Percentiles rank a stretch among this genome's conserved stretches.
Evolutionary conservation across 2,888 invertebrate genomes (phyloP).

Genomic region (Thymelicus lineola): DNA sequence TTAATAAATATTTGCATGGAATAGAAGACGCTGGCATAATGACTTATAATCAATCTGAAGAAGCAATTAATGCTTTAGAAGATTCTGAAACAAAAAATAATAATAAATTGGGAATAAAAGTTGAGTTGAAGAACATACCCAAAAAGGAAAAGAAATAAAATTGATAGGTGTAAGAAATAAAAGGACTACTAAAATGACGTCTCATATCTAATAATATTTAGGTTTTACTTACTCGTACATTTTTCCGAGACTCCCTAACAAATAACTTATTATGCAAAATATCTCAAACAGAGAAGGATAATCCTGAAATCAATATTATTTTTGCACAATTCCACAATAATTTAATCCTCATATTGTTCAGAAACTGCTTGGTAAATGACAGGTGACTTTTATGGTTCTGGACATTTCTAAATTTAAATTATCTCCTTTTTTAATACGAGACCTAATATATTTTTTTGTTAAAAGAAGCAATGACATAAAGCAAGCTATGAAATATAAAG

Average conservation of each 20-base stretch:
- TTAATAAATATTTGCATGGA: not conserved
- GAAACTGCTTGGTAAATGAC: slow-evolving; percentile 21
- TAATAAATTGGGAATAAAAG: slow-evolving; percentile 10
- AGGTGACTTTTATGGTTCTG: slow-evolving; percentile 38
- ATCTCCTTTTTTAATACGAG: slow-evolving; percentile 37
- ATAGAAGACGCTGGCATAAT: slow-evolving; percentile 11
- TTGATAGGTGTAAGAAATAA: too few relatives aligned
- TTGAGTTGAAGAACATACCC: not conserved
- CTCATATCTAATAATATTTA: not conserved
- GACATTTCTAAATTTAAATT: slow-evolving; percentile 62
- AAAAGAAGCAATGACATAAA: too few relatives aligned
- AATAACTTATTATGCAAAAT: slow-evolving; percentile 4
- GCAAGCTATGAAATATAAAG: too few relatives aligned
- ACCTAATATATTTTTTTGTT: not conserved
- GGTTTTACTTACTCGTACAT: slow-evolving; percentile 14
- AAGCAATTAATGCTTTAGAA: slow-evolving; percentile 30
- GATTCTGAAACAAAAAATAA: slow-evolving; percentile 31
- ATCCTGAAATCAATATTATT: slow-evolving; percentile 70
- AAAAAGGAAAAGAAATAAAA: not conserved
- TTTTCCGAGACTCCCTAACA: not conserved
- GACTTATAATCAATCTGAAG: slow-evolving; percentile 8
- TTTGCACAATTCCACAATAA: slow-evolving; percentile 74
- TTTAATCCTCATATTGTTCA: slow-evolving; percentile 66
- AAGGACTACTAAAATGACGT: not conserved
- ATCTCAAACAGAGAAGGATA: slow-evolving; percentile 64